phyloP scores from a whole-genome alignment of 2,888 invertebrate genomes.

The Metacarcinus magister region DNA sequence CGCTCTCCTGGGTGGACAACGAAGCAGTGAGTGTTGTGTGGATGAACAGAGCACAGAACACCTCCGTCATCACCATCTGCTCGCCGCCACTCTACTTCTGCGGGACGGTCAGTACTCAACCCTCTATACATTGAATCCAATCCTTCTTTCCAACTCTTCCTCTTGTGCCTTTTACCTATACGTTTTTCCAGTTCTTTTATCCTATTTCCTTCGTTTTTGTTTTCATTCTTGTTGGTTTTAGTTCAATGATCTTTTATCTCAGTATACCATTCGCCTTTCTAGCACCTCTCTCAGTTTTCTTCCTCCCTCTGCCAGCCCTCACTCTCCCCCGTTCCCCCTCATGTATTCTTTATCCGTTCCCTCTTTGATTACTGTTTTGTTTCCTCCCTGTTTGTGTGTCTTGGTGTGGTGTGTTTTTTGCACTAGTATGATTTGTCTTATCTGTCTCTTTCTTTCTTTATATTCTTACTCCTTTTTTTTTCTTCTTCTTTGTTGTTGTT shows the following conservation, averaged over 20 bases:
- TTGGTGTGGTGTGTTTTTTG: no score
- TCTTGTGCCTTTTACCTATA: no score
- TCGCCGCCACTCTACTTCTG: constrained; percentile 95
- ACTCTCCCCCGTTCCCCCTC: no score
- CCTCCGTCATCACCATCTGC: constrained; percentile 95
- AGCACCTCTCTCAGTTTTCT: not conserved
- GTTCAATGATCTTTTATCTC: no score
- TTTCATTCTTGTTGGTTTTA: not conserved
- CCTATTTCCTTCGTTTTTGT: no score
- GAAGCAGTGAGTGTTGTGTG: constrained; percentile 95
- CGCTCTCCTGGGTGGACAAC: constrained; percentile 94
- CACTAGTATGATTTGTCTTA: no score
- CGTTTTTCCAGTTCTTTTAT: no score
- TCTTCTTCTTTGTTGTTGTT: not conserved
- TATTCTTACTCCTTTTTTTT: not conserved
- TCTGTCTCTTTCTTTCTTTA: not conserved
- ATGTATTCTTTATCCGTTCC: no score
- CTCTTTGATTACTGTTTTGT: no score
- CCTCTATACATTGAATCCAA: constrained; percentile 89
- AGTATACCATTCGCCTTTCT: no score
- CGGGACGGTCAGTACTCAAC: constrained; percentile 88
- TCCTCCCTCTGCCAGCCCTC: not conserved
- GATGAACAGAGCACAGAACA: constrained; percentile 96
- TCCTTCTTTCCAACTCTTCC: constrained; percentile 84
- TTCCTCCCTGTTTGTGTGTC: no score